Evolutionary conservation across 2,797 vertebrate genomes (phyloP).

Genomic region (Sphenopsis melanotis): DNA sequence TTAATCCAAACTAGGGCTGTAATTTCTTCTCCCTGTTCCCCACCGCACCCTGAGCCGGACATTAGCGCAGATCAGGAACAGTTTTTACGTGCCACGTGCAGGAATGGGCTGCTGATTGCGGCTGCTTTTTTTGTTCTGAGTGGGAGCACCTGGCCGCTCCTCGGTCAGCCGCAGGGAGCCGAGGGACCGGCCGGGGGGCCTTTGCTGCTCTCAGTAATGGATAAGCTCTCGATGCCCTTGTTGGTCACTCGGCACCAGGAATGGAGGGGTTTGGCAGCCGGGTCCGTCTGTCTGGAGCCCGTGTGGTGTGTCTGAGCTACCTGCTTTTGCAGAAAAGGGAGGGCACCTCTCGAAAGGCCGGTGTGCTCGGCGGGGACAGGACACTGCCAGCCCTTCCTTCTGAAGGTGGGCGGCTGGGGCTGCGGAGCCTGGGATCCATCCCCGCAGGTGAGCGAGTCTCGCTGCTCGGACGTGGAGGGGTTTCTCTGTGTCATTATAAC

Average conservation of each 20-base stretch:
- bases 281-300: background rate
- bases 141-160: background rate
- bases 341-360: background rate
- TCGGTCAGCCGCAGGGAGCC: background rate
- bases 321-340: background rate
- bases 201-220: fast-evolving
- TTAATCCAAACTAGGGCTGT: constrained; percentile 59
- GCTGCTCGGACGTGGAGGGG: background rate
- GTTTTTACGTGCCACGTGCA: background rate
- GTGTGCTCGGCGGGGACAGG: fast-evolving
- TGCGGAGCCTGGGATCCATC: background rate
- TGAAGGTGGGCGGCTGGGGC: background rate
- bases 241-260: background rate
- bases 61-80: background rate
- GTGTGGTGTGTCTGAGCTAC: fast-evolving
- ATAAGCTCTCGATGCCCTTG: fast-evolving
- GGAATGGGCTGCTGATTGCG: constrained; percentile 50
- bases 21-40: background rate
- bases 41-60: background rate
- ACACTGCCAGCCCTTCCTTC: fast-evolving
- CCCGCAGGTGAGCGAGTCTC: background rate
- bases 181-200: background rate
- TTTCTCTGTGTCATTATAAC: background rate
- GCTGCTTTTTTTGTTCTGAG: background rate
- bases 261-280: fast-evolving